These are phyloP conservation scores for Coregonus suidteri DNA, from an alignment of 2,797 vertebrate species.

Conservation along the genomic window DNA sequence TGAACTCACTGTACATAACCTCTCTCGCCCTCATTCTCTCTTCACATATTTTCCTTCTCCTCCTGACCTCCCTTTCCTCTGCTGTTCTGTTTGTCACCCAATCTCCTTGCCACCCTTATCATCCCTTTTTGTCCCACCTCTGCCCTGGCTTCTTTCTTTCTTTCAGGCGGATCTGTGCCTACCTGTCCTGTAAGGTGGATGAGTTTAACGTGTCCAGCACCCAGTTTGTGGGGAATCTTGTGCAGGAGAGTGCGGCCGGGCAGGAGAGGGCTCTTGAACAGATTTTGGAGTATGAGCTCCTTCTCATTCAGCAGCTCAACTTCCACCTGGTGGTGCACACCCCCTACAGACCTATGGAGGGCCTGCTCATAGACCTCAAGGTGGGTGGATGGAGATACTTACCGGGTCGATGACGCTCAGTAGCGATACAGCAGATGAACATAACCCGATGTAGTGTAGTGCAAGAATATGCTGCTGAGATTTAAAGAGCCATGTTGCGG, in stretches of 20 bases:
- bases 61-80: background rate
- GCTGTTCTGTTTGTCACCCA: background rate
- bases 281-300: slow-evolving; percentile 92
- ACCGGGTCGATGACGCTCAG: too few relatives aligned
- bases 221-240: slow-evolving; percentile 93
- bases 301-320: slow-evolving; percentile 95
- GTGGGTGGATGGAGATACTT: slow-evolving; percentile 58
- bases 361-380: slow-evolving; percentile 95
- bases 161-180: slow-evolving; percentile 84
- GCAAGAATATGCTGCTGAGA: too few relatives aligned
- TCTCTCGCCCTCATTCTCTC: too few relatives aligned
- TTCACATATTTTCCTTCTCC: background rate
- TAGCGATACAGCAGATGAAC: too few relatives aligned
- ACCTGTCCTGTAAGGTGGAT: slow-evolving; percentile 94
- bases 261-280: slow-evolving; percentile 90
- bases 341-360: slow-evolving; percentile 94
- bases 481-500: too few relatives aligned
- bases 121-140: background rate
- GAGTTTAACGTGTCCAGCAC: slow-evolving; percentile 97
- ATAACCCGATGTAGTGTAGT: too few relatives aligned
- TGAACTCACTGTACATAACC: background rate
- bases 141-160: background rate
- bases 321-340: slow-evolving; percentile 96
- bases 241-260: slow-evolving; percentile 82
- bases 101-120: background rate